Base-by-base conservation (phyloP, 2,888 invertebrate genomes). In the Polymixis lichenea region DNA sequence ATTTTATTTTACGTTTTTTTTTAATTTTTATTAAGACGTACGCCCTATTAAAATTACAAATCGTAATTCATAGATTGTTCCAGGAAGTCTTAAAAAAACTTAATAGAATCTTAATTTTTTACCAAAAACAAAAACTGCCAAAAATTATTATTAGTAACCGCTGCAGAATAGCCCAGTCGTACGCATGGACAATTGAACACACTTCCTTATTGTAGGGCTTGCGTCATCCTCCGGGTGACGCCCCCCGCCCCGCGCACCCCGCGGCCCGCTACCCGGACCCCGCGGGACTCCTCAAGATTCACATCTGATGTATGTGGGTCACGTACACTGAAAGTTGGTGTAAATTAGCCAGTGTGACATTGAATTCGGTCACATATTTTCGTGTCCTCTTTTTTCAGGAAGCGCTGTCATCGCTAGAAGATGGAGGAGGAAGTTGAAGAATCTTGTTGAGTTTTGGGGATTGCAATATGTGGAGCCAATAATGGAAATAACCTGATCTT, bases 181-280 rank as follows among this genome's bases (percentile, higher is more conserved):
- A 83, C 87, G 88, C 87, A 90, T 85, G 89, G 89, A 91, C 94
- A 95, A 95, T 95, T 95, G 94, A 91, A 92, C 89, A 87, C 91
- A 92, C 90, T 95, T 95, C 95, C 95, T 94, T 92, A 94, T 95
- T 94, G 93, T 85, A 88, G 87, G 88, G 90, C 87, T 93, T 92
- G 91, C 94, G 94, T 94, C 94, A 94, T 87, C 87, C 86, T 82
- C 77, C 75, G 81, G 84, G 84, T 84, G 71, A 84, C 84, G 84
- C 75, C 73, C 70, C 76, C 72, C 73, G 60, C 53, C 25, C 58
- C 81, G 13, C 70, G 28, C 72, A 49, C 80, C 62, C 53, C 72
- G 32, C 51, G 11, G 51, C 65, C 64, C 55, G 13, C 56, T 17
- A 13, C 46, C 71, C 67, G 55, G 2, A 46, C 64, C 80, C 75